phyloP scores from a whole-genome alignment of 2,113 vertebrate species.

The Petaurus breviceps region DNA sequence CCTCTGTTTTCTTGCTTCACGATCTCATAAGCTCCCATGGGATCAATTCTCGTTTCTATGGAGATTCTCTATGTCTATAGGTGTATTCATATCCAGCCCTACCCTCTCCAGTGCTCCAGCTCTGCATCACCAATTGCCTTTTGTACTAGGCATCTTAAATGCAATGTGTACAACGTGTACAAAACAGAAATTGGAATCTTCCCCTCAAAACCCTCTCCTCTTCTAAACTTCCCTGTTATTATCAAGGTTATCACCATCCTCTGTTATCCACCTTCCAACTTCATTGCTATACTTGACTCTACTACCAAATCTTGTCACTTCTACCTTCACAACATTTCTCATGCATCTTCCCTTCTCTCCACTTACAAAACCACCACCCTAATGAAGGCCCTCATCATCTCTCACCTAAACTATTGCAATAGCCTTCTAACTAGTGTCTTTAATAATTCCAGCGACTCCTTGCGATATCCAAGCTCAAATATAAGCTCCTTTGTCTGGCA shows the following conservation, averaged over 20 bases:
- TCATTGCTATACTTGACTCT: not conserved
- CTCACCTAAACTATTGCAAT: no score
- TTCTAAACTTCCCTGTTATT: not conserved
- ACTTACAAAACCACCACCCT: no score
- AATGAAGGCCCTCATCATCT: no score
- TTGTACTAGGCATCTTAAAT: not conserved
- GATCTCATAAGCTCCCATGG: not conserved
- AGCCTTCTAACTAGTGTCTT: no score
- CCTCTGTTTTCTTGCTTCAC: not conserved
- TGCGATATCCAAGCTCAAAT: not conserved
- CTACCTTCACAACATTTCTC: no score
- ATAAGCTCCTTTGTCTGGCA: not conserved
- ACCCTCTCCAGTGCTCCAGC: not conserved
- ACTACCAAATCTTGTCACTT: no score
- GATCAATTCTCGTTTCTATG: not conserved
- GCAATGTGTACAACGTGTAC: not conserved
- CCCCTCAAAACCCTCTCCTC: not conserved
- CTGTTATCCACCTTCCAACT: no score
- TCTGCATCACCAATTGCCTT: not conserved
- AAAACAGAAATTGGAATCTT: not conserved
- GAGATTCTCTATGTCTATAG: not conserved
- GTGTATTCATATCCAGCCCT: not conserved
- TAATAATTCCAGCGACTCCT: not conserved
- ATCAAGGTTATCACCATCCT: not conserved
- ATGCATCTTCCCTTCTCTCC: no score